Base-by-base conservation (phyloP, 2,797 vertebrate species). In the Podargus strigoides region DNA sequence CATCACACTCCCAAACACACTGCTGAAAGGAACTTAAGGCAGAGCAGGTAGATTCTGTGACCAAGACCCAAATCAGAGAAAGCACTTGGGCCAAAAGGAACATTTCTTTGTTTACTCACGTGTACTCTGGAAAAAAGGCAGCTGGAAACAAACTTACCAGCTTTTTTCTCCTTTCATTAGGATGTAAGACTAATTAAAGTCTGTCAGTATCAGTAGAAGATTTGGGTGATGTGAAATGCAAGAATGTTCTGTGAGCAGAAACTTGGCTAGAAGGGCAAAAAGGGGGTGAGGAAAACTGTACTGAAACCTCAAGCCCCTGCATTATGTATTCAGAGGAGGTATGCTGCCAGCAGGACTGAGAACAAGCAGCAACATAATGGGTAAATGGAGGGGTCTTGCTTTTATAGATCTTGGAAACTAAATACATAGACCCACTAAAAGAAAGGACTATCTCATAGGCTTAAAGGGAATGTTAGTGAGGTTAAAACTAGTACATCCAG, bases 241-340 rank as follows among this genome's bases (percentile, higher is more conserved):
- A 90, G 76, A 95, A 85, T 91, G 89, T 91, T 93, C 66, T 56
- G 10, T 49, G 87, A 94, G 87, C 66, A 93, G 70, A 92, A 92
- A 94, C 85, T 91, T 90, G 85, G 87, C 83, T 36, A 84, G 85
- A 91, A 91, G 79, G 70, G 41, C 10, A 9, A 81, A 91, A 53
- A 68, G 64, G 28, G 69, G 37, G 30, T 67, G 63, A 93, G 27
- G 34, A 75, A 89, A 95, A 91, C 55, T 24, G 24, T 50, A 89
- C 46, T 75, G 74, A 89, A 95, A 77, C 85, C 70, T 84, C 66
- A 94, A 93, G 59, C 74, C 68, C 56, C 66, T 81, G 28, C 32
- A 94, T 93, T 96, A 93, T 78, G 93, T 72, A 95, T 95, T 94
- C 93, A 93, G 21, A 58, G 36, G 79, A 75, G 34, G 63, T 20